Evolutionary conservation across 1,140 invertebrate species (phyloP).

Genomic region (Doryteuthis pealeii): DNA sequence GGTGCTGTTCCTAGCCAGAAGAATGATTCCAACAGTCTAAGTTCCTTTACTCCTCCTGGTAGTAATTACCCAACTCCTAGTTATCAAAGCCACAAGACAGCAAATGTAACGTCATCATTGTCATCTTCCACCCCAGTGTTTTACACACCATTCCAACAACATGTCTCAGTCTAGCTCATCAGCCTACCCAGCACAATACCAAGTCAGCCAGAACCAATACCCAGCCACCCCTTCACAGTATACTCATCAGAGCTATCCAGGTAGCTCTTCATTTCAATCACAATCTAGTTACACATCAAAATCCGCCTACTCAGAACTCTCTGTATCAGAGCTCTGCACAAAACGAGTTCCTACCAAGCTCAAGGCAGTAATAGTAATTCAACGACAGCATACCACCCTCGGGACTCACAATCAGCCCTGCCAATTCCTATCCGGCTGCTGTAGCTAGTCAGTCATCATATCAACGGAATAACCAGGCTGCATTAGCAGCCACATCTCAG

Average conservation of each 20-base stretch:
- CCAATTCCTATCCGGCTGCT: constrained; percentile 18
- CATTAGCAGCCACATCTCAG: constrained; percentile 28
- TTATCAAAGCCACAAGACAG: constrained; percentile 31
- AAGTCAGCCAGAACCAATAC: constrained; percentile 43
- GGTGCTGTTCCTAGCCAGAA: constrained; percentile 25
- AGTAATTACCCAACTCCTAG: constrained; percentile 21
- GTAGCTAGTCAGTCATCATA: constrained; percentile 28
- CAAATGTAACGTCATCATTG: constrained; percentile 19
- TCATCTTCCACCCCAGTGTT: constrained; percentile 22
- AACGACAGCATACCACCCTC: constrained; percentile 22
- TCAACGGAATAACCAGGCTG: constrained; percentile 28
- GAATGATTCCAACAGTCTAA: constrained; percentile 11
- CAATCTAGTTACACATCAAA: constrained; percentile 36
- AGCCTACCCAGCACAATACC: constrained; percentile 34
- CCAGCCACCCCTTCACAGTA: constrained; percentile 36
- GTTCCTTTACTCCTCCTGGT: constrained; percentile 15
- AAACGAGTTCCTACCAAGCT: constrained; percentile 33
- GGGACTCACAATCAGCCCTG: constrained; percentile 33
- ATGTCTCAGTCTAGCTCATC: constrained; percentile 25
- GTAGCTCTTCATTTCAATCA: constrained; percentile 40
- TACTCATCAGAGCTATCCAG: constrained; percentile 33
- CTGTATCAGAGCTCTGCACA: constrained; percentile 30
- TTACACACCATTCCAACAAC: constrained; percentile 24
- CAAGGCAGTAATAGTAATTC: constrained; percentile 32
- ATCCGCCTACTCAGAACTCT: constrained; percentile 29